phyloP scores from a whole-genome alignment of 2,888 invertebrate genomes.

The Leptinotarsa rubiginosa region DNA sequence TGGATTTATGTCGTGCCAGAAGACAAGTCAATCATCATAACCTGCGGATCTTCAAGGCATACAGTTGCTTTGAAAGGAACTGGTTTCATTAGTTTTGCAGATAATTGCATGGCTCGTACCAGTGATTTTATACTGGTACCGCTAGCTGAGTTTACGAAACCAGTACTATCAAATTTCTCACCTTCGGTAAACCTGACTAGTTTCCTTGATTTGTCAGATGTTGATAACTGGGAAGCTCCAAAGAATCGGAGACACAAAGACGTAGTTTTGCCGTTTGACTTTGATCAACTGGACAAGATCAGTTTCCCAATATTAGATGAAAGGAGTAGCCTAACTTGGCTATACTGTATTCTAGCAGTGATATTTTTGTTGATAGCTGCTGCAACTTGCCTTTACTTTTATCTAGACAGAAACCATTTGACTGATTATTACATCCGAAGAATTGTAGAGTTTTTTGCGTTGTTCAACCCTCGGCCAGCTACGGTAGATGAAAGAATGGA shows the following conservation, averaged over 20 bases:
- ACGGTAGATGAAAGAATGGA: not conserved
- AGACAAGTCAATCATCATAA: not conserved
- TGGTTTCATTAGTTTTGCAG: slow-evolving; percentile 25
- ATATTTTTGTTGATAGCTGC: not conserved
- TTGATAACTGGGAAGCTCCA: slow-evolving; percentile 3
- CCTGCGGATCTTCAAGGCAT: not conserved
- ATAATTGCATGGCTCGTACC: slow-evolving; percentile 17
- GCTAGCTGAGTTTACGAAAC: slow-evolving; percentile 21
- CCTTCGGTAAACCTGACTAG: slow-evolving; percentile 17
- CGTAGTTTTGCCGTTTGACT: slow-evolving; percentile 29
- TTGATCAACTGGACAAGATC: slow-evolving; percentile 16
- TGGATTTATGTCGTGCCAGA: slow-evolving; percentile 30
- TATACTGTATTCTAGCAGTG: slow-evolving; percentile 15
- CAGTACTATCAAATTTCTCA: slow-evolving; percentile 19
- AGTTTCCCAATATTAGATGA: not conserved
- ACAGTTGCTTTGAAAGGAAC: slow-evolving; percentile 22
- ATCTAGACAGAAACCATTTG: slow-evolving; percentile 16
- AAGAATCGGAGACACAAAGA: slow-evolving; percentile 8
- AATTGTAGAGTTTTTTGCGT: not conserved
- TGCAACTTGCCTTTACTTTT: slow-evolving; percentile 13
- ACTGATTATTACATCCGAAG: not conserved
- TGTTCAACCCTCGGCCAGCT: not conserved
- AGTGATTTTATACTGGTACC: not conserved
- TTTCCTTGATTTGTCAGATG: slow-evolving; percentile 19
- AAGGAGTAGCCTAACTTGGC: slow-evolving; percentile 2